Evolutionary conservation across 2,113 vertebrate genomes (phyloP), one percentile per base, ranked within the genome.

Genomic region (Aspiorhynchus laticeps): DNA sequence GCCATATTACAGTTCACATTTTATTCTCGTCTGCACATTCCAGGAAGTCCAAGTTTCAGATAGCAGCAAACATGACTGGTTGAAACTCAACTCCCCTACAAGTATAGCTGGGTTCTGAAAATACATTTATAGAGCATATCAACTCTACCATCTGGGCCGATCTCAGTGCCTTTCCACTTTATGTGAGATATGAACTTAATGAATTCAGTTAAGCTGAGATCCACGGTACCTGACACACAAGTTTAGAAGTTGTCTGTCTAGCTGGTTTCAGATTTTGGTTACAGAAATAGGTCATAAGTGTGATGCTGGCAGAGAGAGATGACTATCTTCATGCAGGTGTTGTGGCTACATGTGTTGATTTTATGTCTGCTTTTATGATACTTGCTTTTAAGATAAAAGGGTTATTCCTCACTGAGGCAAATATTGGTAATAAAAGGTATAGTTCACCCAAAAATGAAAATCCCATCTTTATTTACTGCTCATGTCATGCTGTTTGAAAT

Each of bases 271-370:
- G 90, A 88, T 90, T 92, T 92, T 92, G 92, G 92, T 91, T 91
- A 92, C 89, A 93, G 92, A 93, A 94, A 93, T 92, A 92, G 92
- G 92, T 90, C 91, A 90, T 94, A 93, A 93, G 93, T 91, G 88
- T 89, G 86, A 86, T 91, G 88, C 92, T 90, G 92, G 92, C 90
- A 89, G 89, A 95, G 93, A 95, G 90, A 94, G 94, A 95, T 95
- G 88, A 88, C 73, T 93, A 94, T 95, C 94, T 95, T 90, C 91
- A 93, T 95, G 94, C 93, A 94, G 94, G 91, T 95, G 92, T 94
- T 94, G 91, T 92, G 93, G 91, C 93, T 94, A 85, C 90, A 87
- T 91, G 90, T 87, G 89, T 75, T 90, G 90, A 88, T 69, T 87
- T 84, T 65, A 21, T 81, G 75, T 43, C 28, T 84, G 36, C 80